Evolutionary conservation across 2,113 vertebrate species (phyloP).

Genomic region (Prionailurus bengalensis): DNA sequence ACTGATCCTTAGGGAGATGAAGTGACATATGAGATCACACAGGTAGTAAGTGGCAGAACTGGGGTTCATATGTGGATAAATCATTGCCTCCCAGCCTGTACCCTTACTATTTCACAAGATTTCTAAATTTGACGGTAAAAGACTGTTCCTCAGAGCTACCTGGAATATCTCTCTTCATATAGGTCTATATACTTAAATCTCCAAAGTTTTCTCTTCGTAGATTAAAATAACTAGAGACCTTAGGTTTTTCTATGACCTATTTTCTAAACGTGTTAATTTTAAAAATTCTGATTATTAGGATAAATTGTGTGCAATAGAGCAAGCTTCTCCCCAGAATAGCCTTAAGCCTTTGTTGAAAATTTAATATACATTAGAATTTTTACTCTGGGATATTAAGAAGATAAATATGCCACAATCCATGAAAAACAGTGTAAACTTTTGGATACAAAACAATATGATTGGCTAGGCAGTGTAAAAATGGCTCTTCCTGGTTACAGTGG

Average conservation of each 20-base stretch:
- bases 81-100: background rate
- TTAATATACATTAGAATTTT: constrained; percentile 23
- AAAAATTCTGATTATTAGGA: background rate
- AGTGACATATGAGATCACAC: background rate
- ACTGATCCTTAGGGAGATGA: constrained; percentile 33
- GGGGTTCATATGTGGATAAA: constrained; percentile 2
- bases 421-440: constrained; percentile 26
- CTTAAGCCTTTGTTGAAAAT: background rate
- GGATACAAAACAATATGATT: constrained; percentile 20
- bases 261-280: constrained; percentile 39
- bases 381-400: constrained; percentile 43
- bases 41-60: background rate
- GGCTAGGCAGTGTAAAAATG: background rate
- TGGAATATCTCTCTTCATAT: constrained; percentile 5
- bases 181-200: background rate
- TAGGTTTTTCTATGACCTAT: constrained; percentile 37
- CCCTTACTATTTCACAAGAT: constrained; percentile 7
- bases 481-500: background rate
- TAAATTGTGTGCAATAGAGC: background rate
- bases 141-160: background rate
- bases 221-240: constrained; percentile 46
- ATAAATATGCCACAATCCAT: background rate
- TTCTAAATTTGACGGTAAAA: constrained; percentile 39
- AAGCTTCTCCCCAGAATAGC: background rate
- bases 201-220: background rate